Evolutionary conservation across 37 sponge, comb jelly and placozoan species (phyloP).

Genomic region (Hormiphora californensis): DNA sequence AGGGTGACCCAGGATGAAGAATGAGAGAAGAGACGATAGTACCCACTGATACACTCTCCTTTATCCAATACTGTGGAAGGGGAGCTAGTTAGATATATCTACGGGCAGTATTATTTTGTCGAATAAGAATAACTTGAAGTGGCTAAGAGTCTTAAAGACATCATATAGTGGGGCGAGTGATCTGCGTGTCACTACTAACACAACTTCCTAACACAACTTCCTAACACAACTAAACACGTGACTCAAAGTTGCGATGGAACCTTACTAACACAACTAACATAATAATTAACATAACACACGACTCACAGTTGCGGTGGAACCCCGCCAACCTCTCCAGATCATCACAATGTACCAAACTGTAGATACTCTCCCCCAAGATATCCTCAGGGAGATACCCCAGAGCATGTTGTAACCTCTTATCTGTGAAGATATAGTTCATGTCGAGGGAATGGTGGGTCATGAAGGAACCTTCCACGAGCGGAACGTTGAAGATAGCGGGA

Average conservation of each 20-base stretch:
- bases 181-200: too few relatives aligned
- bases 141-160: too few relatives aligned
- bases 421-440: slow-evolving; percentile 55
- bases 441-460: slow-evolving; percentile 51
- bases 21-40: slow-evolving; percentile 13
- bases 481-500: slow-evolving; percentile 45
- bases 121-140: too few relatives aligned
- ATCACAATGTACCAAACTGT: slow-evolving; percentile 41
- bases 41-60: slow-evolving; percentile 50
- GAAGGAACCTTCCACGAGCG: slow-evolving; percentile 38
- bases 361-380: slow-evolving; percentile 39
- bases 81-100: too few relatives aligned
- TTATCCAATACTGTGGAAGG: slow-evolving; percentile 51
- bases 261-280: too few relatives aligned
- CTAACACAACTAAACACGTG: too few relatives aligned
- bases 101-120: too few relatives aligned
- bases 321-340: neutral
- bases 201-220: too few relatives aligned
- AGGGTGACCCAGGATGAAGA: slow-evolving; percentile 14
- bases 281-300: too few relatives aligned
- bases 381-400: slow-evolving; percentile 50
- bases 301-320: slow-evolving; percentile 54
- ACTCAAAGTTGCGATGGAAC: too few relatives aligned
- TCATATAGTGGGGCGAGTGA: too few relatives aligned
- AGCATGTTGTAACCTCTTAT: slow-evolving; percentile 13